phyloP scores from a whole-genome alignment of 1,140 invertebrate species.

The Zeugodacus cucurbitae region DNA sequence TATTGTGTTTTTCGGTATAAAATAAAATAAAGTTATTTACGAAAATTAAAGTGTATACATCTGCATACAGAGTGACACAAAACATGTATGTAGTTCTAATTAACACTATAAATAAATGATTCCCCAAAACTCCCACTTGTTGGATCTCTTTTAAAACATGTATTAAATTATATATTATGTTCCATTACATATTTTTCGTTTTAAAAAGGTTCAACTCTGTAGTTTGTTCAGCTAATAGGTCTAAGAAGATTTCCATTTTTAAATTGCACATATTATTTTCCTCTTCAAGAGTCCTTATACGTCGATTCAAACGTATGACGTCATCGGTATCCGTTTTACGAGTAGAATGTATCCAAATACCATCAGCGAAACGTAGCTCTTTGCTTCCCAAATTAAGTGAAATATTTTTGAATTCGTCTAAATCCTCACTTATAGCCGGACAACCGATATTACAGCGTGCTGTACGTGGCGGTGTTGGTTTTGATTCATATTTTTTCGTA shows the following conservation, averaged over 20 bases:
- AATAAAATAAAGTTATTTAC: background rate
- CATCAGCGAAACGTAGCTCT: constrained; percentile 61
- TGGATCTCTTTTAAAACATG: background rate
- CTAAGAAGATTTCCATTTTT: constrained; percentile 62
- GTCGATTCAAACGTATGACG: constrained; percentile 56
- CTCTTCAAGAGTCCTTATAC: constrained; percentile 57
- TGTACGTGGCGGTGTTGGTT: constrained; percentile 55
- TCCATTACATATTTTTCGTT: constrained; percentile 45
- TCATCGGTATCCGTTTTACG: constrained; percentile 59
- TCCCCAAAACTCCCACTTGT: background rate
- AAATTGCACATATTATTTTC: constrained; percentile 63
- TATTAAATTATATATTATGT: constrained; percentile 40
- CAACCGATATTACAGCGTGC: constrained; percentile 57
- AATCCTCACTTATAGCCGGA: constrained; percentile 55
- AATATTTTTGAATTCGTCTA: constrained; percentile 58
- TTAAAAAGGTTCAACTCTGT: constrained; percentile 58
- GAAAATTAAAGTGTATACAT: background rate
- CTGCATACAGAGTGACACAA: background rate
- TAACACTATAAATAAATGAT: background rate
- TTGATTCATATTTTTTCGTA: constrained; percentile 63
- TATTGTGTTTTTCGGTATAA: background rate
- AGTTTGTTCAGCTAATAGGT: constrained; percentile 61
- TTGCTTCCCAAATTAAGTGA: constrained; percentile 60
- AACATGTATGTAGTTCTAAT: background rate
- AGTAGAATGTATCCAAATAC: constrained; percentile 61